Conservation (phyloP, 2,113 vertebrate genomes). For the Phasianus colchicus region DNA sequence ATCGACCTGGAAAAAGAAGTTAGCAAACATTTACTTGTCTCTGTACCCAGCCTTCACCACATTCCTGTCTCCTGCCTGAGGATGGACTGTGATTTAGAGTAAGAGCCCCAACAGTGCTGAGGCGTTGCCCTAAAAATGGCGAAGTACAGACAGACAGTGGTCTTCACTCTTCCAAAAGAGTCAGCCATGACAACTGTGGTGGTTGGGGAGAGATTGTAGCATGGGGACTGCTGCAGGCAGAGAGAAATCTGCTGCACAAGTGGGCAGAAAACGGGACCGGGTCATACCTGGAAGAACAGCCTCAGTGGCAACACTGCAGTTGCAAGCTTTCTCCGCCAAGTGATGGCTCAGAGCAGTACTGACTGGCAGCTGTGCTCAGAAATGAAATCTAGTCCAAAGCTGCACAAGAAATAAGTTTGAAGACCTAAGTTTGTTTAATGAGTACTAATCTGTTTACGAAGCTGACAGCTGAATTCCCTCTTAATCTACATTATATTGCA, state of each 20-base stretch:
- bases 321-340: background rate
- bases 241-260: fast-evolving
- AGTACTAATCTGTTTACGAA: slow-evolving; percentile 15
- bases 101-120: background rate
- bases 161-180: background rate
- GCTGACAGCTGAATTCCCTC: background rate
- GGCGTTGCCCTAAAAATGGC: background rate
- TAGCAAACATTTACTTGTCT: background rate
- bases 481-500: background rate
- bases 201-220: background rate
- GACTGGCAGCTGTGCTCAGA: background rate
- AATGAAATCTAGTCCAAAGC: background rate
- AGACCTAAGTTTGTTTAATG: background rate
- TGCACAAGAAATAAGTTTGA: background rate
- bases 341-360: background rate
- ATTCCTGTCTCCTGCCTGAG: background rate
- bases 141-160: background rate
- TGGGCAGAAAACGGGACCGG: background rate
- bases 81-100: background rate
- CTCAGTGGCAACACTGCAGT: fast-evolving
- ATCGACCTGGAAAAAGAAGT: background rate
- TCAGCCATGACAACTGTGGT: background rate
- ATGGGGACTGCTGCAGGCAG: background rate
- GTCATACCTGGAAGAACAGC: fast-evolving
- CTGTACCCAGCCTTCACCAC: background rate